Evolutionary conservation across 2,888 invertebrate genomes (phyloP), one percentile per base, ranked within the genome.

Genomic region (Anorthoa munda): DNA sequence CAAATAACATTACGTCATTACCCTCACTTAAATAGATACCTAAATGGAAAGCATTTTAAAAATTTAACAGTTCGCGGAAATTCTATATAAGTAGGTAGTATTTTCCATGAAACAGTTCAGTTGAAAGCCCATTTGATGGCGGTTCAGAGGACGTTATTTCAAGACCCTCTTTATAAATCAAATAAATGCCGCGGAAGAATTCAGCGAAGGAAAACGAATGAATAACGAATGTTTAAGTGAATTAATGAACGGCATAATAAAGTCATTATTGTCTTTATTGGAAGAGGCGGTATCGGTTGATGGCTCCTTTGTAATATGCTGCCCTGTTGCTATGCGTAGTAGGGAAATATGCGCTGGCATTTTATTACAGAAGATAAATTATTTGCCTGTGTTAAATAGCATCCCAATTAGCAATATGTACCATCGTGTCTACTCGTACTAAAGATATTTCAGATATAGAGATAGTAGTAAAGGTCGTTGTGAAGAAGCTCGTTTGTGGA

Each of bases 161-260:
- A 45, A 59, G 76, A 75, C 82, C 75, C 76, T 81, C 81, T 66
- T 75, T 61, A 61, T 75, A 67, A 79, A 81, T 81, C 65, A 84
- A 84, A 81, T 70, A 81, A 81, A 71, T 75, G 60, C 70, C 26
- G n/a, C 64, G 64, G 56, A 81, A 84, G 50, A 71, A 70, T 55
- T 76, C 26, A n/a, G 31, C 51, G 17, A 53, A 56, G 26, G 53
- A 58, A 83, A 72, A 55, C 58, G 66, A 81, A 81, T 60, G 56
- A 84, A 81, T 84, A 56, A 75, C 64, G 64, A 84, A 81, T 84
- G 66, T 84, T 68, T 67, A 39, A 84, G 61, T 75, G 77, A 84
- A 76, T 70, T 81, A 84, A 81, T 84, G 70, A 84, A 66, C 50
- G 39, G 46, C 69, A 50, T 76, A 66, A 81, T 81, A 56, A 84